A percentile compares a stretch with the other conserved stretches of the same genome.
These are phyloP conservation scores for Maconellicoccus hirsutus DNA, from an alignment of 1,140 invertebrate genomes.

Conservation along the genomic window DNA sequence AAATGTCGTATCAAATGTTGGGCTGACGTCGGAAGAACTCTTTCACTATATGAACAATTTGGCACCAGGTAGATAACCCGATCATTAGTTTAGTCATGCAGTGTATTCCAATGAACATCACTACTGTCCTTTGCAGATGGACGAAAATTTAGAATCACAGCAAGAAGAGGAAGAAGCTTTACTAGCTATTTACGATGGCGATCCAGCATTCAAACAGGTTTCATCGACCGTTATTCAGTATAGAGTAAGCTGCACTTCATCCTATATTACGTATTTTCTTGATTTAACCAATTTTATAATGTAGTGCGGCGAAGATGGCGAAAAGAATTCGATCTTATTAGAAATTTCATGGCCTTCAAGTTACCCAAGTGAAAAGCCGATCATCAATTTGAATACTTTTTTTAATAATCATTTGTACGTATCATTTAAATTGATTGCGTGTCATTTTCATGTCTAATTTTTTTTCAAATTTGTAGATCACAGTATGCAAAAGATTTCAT, in stretches of 20 bases:
- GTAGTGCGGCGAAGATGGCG: conserved; percentile 73
- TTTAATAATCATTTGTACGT: conserved; percentile 89
- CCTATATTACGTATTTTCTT: background rate
- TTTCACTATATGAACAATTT: no score
- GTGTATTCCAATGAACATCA: no score
- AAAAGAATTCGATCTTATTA: conserved; percentile 67
- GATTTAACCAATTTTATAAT: conserved; percentile 29
- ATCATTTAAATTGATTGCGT: conserved; percentile 13
- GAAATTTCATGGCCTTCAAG: conserved; percentile 74
- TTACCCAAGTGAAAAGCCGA: conserved; percentile 73
- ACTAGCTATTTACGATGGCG: conserved; percentile 87
- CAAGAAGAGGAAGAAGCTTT: conserved; percentile 83
- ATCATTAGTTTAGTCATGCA: no score
- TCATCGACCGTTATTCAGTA: conserved; percentile 72
- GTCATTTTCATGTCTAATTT: conserved; percentile 21
- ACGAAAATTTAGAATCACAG: conserved; percentile 46
- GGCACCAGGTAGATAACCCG: no score
- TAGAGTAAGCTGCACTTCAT: conserved; percentile 49
- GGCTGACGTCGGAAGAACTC: no score
- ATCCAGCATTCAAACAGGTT: conserved; percentile 71
- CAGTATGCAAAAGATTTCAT: background rate
- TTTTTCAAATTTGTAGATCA: background rate
- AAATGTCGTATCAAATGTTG: no score
- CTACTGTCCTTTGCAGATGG: background rate
- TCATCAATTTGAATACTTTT: conserved; percentile 78